A percentile compares a stretch with the other conserved stretches of the same genome.
Evolutionary conservation across 1,140 invertebrate species (phyloP).

Genomic region (Aphaenogaster rudis): DNA sequence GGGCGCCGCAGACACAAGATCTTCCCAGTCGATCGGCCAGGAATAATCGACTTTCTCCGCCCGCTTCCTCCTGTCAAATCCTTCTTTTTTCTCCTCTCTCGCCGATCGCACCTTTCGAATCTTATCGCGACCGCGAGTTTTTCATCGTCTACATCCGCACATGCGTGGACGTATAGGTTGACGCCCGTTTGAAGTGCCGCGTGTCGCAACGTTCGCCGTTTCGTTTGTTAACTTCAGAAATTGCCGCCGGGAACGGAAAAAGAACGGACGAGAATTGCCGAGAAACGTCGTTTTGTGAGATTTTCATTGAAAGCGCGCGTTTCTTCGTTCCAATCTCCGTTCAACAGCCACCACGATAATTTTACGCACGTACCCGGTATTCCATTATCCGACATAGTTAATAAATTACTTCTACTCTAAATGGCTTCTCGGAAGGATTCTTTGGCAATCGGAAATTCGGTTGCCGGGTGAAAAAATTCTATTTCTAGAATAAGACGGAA

Average conservation of each 20-base stretch:
- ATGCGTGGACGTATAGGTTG: not conserved
- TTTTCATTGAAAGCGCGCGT: slow-evolving; percentile 48
- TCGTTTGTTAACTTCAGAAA: slow-evolving; percentile 61
- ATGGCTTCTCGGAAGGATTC: slow-evolving; percentile 49
- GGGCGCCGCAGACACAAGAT: slow-evolving; percentile 2
- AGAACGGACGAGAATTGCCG: not conserved
- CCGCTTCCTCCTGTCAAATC: slow-evolving; percentile 62
- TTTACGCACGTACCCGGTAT: not conserved
- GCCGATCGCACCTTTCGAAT: slow-evolving; percentile 70
- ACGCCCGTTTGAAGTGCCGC: slow-evolving; percentile 15
- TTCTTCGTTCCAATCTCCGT: not conserved
- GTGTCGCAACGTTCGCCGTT: slow-evolving; percentile 52
- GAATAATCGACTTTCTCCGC: slow-evolving; percentile 71
- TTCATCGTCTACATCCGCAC: slow-evolving; percentile 32
- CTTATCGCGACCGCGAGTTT: slow-evolving; percentile 60
- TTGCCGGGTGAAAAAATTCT: slow-evolving; percentile 1
- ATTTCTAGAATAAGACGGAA: not conserved
- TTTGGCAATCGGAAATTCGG: slow-evolving; percentile 20
- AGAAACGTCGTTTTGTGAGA: slow-evolving; percentile 41
- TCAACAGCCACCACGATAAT: not conserved
- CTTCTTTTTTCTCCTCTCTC: slow-evolving; percentile 68
- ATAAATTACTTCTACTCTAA: slow-evolving; percentile 30
- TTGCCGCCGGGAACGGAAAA: slow-evolving; percentile 1
- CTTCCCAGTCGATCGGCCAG: slow-evolving; percentile 39
- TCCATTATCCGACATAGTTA: not conserved